A percentile compares a stretch with the other conserved stretches of the same genome.
Evolutionary conservation across 2,113 vertebrate species (phyloP).

Genomic region (Epinephelus lanceolatus): DNA sequence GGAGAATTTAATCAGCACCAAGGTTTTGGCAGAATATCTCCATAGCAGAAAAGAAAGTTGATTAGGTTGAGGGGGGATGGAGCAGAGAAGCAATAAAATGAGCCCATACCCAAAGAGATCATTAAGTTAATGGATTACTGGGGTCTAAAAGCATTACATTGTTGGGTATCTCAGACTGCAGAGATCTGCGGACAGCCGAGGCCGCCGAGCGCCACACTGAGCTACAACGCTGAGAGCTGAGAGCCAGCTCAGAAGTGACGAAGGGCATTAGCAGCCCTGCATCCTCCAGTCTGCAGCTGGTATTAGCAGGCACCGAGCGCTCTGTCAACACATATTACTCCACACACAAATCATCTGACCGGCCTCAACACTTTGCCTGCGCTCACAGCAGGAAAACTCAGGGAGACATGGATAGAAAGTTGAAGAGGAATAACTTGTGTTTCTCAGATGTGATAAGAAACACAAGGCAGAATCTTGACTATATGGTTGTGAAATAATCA

Average conservation of each 20-base stretch:
- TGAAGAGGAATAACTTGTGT: background rate
- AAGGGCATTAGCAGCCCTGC: slow-evolving; percentile 53
- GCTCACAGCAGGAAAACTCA: slow-evolving; percentile 3
- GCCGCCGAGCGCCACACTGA: background rate
- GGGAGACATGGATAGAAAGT: slow-evolving; percentile 11
- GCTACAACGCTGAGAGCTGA: slow-evolving; percentile 17
- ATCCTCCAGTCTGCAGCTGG: slow-evolving; percentile 67
- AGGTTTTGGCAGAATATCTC: slow-evolving; percentile 68
- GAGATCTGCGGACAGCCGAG: slow-evolving; percentile 22
- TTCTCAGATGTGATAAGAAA: slow-evolving; percentile 5
- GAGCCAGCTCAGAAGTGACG: slow-evolving; percentile 38
- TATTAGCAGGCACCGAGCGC: slow-evolving; percentile 63
- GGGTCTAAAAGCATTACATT: slow-evolving; percentile 50
- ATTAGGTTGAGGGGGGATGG: slow-evolving; percentile 55
- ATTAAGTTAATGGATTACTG: slow-evolving; percentile 69
- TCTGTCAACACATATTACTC: slow-evolving; percentile 67
- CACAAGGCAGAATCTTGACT: background rate
- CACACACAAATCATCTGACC: slow-evolving; percentile 56
- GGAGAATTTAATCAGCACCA: slow-evolving; percentile 77
- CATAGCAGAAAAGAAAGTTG: slow-evolving; percentile 40
- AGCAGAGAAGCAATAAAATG: slow-evolving; percentile 38
- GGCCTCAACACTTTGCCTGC: slow-evolving; percentile 24
- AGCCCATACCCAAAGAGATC: slow-evolving; percentile 56
- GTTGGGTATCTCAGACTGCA: slow-evolving; percentile 19
- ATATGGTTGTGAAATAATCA: background rate